phyloP scores from a whole-genome alignment of 2,113 vertebrate genomes.

The Perca fluviatilis region DNA sequence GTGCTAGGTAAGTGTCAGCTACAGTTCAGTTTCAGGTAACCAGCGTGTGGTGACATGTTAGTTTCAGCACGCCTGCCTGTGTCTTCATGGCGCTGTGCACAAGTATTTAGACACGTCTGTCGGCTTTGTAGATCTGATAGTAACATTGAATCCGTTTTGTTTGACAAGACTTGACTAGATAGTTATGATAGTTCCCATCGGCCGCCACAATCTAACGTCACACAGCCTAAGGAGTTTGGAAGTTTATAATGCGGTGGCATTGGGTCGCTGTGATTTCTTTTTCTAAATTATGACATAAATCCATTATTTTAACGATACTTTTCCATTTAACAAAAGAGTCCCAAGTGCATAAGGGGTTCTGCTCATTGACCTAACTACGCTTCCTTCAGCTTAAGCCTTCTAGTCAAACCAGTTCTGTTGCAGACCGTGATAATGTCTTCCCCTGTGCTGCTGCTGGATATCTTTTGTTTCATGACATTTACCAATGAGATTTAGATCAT shows the following conservation, averaged over 20 bases:
- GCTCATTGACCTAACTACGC: neutral
- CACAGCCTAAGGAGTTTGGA: neutral
- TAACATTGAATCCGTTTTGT: neutral
- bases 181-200: neutral
- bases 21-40: neutral
- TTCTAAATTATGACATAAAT: neutral
- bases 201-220: neutral
- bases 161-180: neutral
- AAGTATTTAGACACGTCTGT: neutral
- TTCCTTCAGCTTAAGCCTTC: conserved; percentile 3
- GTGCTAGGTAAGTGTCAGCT: conserved; percentile 56
- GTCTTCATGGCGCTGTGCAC: neutral
- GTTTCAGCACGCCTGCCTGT: neutral
- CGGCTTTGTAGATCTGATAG: neutral
- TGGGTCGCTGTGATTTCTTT: neutral
- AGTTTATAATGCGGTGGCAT: too few relatives aligned
- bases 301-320: neutral
- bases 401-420: conserved; percentile 74
- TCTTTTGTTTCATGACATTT: conserved; percentile 23
- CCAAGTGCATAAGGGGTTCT: neutral
- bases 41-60: neutral
- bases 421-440: conserved; percentile 2
- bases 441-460: conserved; percentile 10
- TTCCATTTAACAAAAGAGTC: neutral
- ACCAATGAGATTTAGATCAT: neutral